phyloP scores from a whole-genome alignment of 2,888 invertebrate species.

The Ophion ventricosus region DNA sequence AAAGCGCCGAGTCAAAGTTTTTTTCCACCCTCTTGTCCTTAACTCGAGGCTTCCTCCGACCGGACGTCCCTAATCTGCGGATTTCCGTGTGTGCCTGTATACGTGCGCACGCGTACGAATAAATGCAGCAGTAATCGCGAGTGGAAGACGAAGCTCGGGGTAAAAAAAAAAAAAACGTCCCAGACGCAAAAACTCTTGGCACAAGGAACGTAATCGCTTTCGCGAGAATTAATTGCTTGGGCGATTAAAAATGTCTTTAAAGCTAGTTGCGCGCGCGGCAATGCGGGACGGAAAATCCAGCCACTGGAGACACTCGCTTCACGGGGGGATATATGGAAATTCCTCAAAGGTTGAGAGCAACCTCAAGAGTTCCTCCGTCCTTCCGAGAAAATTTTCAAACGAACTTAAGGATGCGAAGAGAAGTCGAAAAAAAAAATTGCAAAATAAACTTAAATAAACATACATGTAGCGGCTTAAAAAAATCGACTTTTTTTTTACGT shows the following conservation, averaged over 20 bases:
- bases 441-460: too few species aligned
- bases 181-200: conserved; percentile 29
- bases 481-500: too few species aligned
- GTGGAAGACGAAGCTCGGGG: background rate
- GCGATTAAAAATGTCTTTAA: conserved; percentile 56
- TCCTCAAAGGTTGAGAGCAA: conserved; percentile 1
- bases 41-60: conserved; percentile 7
- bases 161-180: background rate
- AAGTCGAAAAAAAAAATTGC: background rate
- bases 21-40: conserved; percentile 35
- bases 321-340: background rate
- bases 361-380: background rate
- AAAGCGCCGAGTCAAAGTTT: conserved; percentile 44
- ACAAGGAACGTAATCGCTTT: conserved; percentile 31
- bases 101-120: conserved; percentile 13
- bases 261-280: conserved; percentile 3
- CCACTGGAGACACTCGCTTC: background rate
- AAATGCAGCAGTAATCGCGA: background rate
- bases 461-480: too few species aligned
- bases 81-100: background rate
- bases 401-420: background rate
- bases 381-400: too few species aligned
- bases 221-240: conserved; percentile 54
- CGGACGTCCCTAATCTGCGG: conserved; percentile 22
- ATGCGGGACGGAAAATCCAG: conserved; percentile 9